Percentiles rank a stretch among this genome's conserved stretches.
Conservation (phyloP, 2,113 vertebrate genomes). For the Platycercus adscitus region DNA sequence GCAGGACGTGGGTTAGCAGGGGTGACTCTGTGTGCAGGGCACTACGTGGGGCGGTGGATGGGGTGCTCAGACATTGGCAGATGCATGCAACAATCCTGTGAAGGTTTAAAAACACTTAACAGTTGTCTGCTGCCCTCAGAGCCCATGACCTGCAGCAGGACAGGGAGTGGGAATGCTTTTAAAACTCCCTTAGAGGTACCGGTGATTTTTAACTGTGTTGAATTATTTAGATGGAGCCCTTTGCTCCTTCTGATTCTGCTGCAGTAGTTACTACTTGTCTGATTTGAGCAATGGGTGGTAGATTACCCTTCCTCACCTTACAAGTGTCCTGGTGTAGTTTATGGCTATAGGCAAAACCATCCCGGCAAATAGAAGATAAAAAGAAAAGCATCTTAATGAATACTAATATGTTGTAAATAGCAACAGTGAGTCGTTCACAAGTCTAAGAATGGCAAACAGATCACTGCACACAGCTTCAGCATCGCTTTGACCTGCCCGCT, state of each 20-base stretch:
- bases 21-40: not conserved
- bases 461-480: not conserved
- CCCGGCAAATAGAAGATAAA: conserved; percentile 41
- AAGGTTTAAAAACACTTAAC: not conserved
- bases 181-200: not conserved
- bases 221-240: not conserved
- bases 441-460: not conserved
- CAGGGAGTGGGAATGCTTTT: not conserved
- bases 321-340: conserved; percentile 7
- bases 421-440: not conserved
- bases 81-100: not conserved
- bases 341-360: conserved; percentile 2
- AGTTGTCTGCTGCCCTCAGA: not conserved
- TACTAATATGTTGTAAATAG: conserved; percentile 10
- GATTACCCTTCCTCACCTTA: not conserved
- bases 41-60: rapidly evolving
- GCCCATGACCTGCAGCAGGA: not conserved
- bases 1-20: not conserved
- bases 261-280: not conserved
- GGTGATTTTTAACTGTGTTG: not conserved
- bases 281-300: not conserved
- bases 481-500: not conserved
- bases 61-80: rapidly evolving
- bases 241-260: not conserved
- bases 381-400: conserved; percentile 60